phyloP scores from a whole-genome alignment of 1,140 invertebrate species.

The Drosophila melanogaster region Release_6_plus_ISO1_MT NT_037436.4:11784001-11784500 shows the following conservation, averaged over 20 bases:
- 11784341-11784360: slow-evolving; percentile 87
- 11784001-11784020: slow-evolving; percentile 90
- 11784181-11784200: slow-evolving; percentile 73
- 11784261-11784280: slow-evolving; percentile 88
- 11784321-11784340: slow-evolving; percentile 93
- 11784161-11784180: slow-evolving; percentile 85
- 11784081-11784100: slow-evolving; percentile 90
- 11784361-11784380: not conserved
- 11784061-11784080: slow-evolving; percentile 85
- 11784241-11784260: slow-evolving; percentile 80
- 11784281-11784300: slow-evolving; percentile 89
- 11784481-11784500: slow-evolving; percentile 87
- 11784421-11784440: slow-evolving; percentile 86
- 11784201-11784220: not conserved
- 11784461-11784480: slow-evolving; percentile 84
- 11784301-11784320: slow-evolving; percentile 94
- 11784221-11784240: not conserved
- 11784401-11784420: slow-evolving; percentile 95
- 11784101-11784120: slow-evolving; percentile 95
- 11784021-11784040: slow-evolving; percentile 90
- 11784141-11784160: slow-evolving; percentile 93
- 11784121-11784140: slow-evolving; percentile 97
- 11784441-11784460: slow-evolving; percentile 65
- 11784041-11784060: slow-evolving; percentile 87
- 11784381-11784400: slow-evolving; percentile 83